Evolutionary conservation across 2,888 invertebrate genomes (phyloP).

Genomic region (Ennomos erosarius): DNA sequence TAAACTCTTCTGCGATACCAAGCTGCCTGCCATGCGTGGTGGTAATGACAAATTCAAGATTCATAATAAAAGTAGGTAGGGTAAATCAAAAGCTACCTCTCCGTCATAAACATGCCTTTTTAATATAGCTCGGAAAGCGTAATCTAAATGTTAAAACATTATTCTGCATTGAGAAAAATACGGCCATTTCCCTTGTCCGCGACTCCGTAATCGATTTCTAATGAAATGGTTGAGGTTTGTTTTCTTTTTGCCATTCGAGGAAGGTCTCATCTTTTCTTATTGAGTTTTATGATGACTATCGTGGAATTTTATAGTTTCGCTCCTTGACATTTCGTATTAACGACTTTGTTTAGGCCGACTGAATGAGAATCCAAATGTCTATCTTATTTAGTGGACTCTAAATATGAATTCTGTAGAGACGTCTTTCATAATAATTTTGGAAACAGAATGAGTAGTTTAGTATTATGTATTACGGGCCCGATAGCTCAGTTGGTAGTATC

Average conservation of each 20-base stretch:
- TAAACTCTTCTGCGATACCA: no score
- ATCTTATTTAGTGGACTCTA: no score
- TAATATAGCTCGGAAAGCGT: slow-evolving; percentile 3
- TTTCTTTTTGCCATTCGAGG: slow-evolving; percentile 23
- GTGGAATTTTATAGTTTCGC: slow-evolving; percentile 12
- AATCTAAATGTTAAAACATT: slow-evolving; percentile 13
- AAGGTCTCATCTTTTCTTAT: slow-evolving; percentile 17
- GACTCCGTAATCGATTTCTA: slow-evolving; percentile 29
- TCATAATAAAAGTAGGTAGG: no score
- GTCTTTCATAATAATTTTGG: no score
- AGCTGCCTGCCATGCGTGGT: no score
- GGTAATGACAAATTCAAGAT: no score
- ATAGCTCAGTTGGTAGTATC: no score
- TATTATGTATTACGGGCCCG: no score
- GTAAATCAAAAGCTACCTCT: no score
- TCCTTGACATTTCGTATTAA: neutral
- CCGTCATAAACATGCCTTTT: neutral
- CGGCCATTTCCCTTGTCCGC: slow-evolving; percentile 22
- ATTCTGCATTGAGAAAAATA: slow-evolving; percentile 13
- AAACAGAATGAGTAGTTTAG: no score
- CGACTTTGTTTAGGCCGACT: slow-evolving; percentile 2
- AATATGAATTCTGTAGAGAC: no score
- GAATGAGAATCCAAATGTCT: no score
- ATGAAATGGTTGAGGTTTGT: slow-evolving; percentile 25
- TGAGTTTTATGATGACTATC: slow-evolving; percentile 16